A percentile compares a stretch with the other conserved stretches of the same genome.
These are phyloP conservation scores for Brassicogethes aeneus DNA, from an alignment of 2,888 invertebrate genomes.

Conservation along the genomic window DNA sequence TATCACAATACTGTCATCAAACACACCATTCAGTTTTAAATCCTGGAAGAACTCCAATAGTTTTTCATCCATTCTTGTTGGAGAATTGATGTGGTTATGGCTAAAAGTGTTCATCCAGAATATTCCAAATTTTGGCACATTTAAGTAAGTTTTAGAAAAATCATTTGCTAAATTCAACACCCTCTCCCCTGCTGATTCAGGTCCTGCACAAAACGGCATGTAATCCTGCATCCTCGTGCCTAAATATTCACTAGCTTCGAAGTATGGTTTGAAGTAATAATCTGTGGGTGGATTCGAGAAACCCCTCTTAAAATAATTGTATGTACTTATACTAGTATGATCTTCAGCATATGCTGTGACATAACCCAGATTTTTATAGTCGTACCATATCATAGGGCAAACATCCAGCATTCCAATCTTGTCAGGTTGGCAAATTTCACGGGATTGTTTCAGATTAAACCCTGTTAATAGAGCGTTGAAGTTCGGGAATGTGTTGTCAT, in stretches of 20 bases:
- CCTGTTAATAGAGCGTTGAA: constrained; percentile 76
- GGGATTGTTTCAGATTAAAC: constrained; percentile 28
- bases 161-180: constrained; percentile 61
- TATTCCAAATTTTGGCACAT: constrained; percentile 60
- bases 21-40: constrained; percentile 48
- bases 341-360: constrained; percentile 77
- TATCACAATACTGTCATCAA: constrained; percentile 60
- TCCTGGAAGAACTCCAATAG: constrained; percentile 52
- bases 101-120: constrained; percentile 76
- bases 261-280: constrained; percentile 70
- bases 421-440: constrained; percentile 42
- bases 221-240: constrained; percentile 17
- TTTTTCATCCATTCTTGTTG: constrained; percentile 57
- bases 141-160: constrained; percentile 53
- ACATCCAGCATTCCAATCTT: constrained; percentile 52
- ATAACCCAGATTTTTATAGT: constrained; percentile 60
- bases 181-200: constrained; percentile 53
- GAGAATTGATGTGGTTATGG: constrained; percentile 60
- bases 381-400: constrained; percentile 71
- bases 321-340: constrained; percentile 61
- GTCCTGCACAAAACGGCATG: constrained; percentile 47
- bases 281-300: constrained; percentile 70
- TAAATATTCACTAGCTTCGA: constrained; percentile 55
- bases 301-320: constrained; percentile 64
- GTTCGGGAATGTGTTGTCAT: constrained; percentile 87